These are phyloP conservation scores for Andrena bicolor DNA, from an alignment of 2,888 invertebrate species.

Conservation along the genomic window DNA sequence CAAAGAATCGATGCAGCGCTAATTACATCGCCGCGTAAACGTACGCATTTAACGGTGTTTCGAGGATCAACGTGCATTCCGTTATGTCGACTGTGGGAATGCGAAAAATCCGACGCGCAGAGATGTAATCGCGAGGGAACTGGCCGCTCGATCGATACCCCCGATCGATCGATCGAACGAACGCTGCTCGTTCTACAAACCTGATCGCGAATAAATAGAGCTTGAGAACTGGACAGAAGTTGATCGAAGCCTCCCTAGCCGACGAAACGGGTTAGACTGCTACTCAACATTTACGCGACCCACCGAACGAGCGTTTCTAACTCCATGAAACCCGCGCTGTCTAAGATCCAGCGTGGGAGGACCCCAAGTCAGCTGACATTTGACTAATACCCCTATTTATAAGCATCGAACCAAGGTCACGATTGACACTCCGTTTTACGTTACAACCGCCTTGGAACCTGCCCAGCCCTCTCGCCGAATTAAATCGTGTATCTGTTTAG, in stretches of 20 bases:
- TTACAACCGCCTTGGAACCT: too few species aligned
- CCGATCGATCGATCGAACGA: constrained; percentile 1
- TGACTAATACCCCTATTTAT: constrained; percentile 29
- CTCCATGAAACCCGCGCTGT: too few species aligned
- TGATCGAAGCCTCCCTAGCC: not conserved
- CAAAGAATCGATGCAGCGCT: constrained; percentile 51
- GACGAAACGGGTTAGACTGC: not conserved
- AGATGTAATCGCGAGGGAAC: constrained; percentile 24
- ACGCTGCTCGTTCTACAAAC: not conserved
- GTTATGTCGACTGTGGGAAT: constrained; percentile 60
- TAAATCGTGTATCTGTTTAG: not conserved
- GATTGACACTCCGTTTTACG: constrained; percentile 13
- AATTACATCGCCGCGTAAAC: constrained; percentile 59
- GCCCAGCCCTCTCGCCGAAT: too few species aligned
- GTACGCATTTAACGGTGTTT: constrained; percentile 64
- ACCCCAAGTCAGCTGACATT: not conserved
- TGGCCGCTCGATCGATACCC: constrained; percentile 15
- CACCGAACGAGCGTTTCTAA: constrained; percentile 16
- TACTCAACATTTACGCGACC: not conserved
- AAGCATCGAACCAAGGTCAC: not conserved
- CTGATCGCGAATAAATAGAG: not conserved
- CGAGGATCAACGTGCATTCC: constrained; percentile 51
- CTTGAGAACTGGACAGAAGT: not conserved
- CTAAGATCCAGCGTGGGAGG: constrained; percentile 24
- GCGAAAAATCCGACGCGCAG: constrained; percentile 36